Evolutionary conservation across 37 sponge, comb jelly and placozoan genomes (phyloP).

Genomic region (Beroe forskalii): DNA sequence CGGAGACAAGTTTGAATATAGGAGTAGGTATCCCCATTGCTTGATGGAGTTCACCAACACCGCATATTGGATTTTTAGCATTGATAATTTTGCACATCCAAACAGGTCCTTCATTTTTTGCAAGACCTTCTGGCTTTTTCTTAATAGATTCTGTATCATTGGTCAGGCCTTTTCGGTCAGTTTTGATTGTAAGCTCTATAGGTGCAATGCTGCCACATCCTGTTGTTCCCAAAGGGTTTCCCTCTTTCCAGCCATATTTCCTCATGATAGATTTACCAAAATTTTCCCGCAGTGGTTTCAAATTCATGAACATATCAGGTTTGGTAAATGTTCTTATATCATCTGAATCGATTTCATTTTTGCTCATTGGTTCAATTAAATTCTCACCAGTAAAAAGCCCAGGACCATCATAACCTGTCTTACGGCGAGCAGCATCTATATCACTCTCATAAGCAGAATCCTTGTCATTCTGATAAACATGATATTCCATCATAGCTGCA

Average conservation of each 20-base stretch:
- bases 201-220: conserved; percentile 43
- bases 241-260: conserved; percentile 49
- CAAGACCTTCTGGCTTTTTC: conserved; percentile 40
- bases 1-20: conserved; percentile 32
- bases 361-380: conserved; percentile 51
- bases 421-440: background rate
- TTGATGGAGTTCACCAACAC: conserved; percentile 28
- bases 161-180: conserved; percentile 25
- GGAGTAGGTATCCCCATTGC: conserved; percentile 50
- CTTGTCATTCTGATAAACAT: background rate
- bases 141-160: background rate
- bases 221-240: conserved; percentile 32
- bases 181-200: conserved; percentile 27
- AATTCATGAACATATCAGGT: conserved; percentile 56
- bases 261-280: conserved; percentile 41
- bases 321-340: conserved; percentile 43
- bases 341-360: conserved; percentile 39
- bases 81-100: conserved; percentile 58
- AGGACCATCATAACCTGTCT: conserved; percentile 44
- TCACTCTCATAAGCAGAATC: background rate
- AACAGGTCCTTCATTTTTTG: conserved; percentile 26
- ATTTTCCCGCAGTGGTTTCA: conserved; percentile 43
- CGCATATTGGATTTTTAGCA: conserved; percentile 15
- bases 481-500: conserved; percentile 52
- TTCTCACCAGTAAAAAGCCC: conserved; percentile 40